phyloP scores from a whole-genome alignment of 2,113 vertebrate genomes.

The Myotis davidii region DNA sequence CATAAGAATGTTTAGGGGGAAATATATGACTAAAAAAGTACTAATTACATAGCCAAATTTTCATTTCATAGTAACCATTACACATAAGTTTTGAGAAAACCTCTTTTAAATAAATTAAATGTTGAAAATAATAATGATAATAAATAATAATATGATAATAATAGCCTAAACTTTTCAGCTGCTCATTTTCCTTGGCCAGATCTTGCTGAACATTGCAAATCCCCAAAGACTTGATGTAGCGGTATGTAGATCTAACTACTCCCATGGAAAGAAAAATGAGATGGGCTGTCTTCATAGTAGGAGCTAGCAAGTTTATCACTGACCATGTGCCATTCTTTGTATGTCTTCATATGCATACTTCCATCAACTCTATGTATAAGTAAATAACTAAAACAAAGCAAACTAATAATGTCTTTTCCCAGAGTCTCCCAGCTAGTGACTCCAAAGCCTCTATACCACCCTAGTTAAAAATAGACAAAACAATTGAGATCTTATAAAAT shows the following conservation, averaged over 20 bases:
- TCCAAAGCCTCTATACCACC: not conserved
- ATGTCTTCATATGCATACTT: not conserved
- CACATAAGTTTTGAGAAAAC: not conserved
- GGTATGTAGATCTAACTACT: not conserved
- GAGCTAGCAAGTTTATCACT: not conserved
- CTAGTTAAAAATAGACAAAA: not conserved
- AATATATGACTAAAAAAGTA: not conserved
- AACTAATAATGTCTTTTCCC: not conserved
- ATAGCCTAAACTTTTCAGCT: not conserved
- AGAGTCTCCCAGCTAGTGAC: not conserved
- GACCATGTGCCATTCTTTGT: not conserved
- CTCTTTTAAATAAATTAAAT: not conserved
- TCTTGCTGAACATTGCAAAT: not conserved
- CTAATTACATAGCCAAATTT: not conserved
- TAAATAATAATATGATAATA: not conserved
- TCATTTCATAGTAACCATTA: not conserved
- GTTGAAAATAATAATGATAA: not conserved
- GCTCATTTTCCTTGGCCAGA: not conserved
- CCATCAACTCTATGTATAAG: not conserved
- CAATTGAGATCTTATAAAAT: not conserved
- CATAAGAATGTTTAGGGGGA: not conserved
- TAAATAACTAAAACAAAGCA: not conserved
- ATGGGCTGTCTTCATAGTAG: not conserved
- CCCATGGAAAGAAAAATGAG: not conserved
- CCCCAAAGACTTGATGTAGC: not conserved